Evolutionary conservation across 1,140 invertebrate species (phyloP).

Genomic region (Zaprionus vittiger): DNA sequence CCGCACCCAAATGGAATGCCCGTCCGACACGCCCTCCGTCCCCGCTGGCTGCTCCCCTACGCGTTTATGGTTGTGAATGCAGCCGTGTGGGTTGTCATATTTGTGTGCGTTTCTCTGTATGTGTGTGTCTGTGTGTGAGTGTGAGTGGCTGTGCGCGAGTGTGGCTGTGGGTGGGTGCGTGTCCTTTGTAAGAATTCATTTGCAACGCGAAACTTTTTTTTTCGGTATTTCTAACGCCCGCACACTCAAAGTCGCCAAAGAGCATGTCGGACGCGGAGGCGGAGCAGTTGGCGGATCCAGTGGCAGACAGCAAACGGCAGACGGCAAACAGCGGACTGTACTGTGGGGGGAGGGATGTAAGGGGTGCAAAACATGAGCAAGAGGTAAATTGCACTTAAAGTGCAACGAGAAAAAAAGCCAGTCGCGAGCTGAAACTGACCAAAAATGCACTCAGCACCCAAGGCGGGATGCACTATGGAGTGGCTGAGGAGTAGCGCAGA

Average conservation of each 20-base stretch:
- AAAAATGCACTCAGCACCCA: constrained; percentile 74
- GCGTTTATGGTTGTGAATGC: constrained; percentile 29
- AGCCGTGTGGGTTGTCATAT: constrained; percentile 23
- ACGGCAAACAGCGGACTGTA: neutral
- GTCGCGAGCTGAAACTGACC: constrained; percentile 75
- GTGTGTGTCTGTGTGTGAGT: constrained; percentile 33
- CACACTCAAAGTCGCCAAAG: constrained; percentile 75
- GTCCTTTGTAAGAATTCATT: constrained; percentile 82
- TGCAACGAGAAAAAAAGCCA: constrained; percentile 78
- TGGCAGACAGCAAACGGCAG: neutral
- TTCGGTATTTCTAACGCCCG: constrained; percentile 81
- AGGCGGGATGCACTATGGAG: constrained; percentile 42
- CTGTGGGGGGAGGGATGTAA: neutral
- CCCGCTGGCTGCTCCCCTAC: neutral
- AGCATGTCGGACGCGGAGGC: constrained; percentile 18
- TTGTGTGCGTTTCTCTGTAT: neutral
- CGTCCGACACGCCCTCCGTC: neutral
- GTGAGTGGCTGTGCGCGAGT: constrained; percentile 23
- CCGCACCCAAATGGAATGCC: constrained; percentile 73
- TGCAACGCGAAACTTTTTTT: constrained; percentile 79
- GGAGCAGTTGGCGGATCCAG: neutral
- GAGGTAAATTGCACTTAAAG: constrained; percentile 82
- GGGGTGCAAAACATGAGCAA: constrained; percentile 63
- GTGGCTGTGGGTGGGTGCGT: constrained; percentile 40
- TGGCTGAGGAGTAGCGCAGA: neutral